These are phyloP conservation scores for Polyommatus icarus DNA, from an alignment of 2,888 invertebrate species.

Conservation along the genomic window DNA sequence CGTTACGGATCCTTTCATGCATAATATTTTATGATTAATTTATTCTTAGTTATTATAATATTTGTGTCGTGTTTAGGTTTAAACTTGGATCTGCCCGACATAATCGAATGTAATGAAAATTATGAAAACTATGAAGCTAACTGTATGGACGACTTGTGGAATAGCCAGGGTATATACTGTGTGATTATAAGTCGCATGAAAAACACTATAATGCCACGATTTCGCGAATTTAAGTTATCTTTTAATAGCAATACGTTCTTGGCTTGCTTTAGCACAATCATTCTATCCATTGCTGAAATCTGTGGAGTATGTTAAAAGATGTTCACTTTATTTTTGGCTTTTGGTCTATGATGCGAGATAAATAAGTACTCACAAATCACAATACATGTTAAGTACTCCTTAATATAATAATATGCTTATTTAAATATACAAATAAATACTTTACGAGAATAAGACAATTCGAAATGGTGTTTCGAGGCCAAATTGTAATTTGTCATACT, in stretches of 20 bases:
- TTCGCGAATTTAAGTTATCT: background rate
- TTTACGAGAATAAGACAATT: conserved; percentile 48
- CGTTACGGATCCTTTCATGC: background rate
- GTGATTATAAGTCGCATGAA: background rate
- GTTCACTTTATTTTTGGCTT: background rate
- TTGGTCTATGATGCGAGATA: too few relatives aligned
- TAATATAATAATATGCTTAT: background rate
- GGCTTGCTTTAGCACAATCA: too few relatives aligned
- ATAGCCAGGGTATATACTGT: conserved; percentile 65
- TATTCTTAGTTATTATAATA: background rate
- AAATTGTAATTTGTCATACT: conserved; percentile 13
- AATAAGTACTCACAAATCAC: too few relatives aligned
- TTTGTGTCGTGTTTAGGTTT: conserved; percentile 60
- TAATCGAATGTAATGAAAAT: conserved; percentile 75
- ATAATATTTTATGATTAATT: background rate
- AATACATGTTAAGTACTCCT: background rate
- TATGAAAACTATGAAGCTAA: conserved; percentile 74
- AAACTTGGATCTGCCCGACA: conserved; percentile 72
- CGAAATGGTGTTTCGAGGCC: conserved; percentile 30
- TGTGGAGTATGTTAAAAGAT: background rate
- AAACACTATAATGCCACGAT: background rate
- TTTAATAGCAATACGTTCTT: background rate
- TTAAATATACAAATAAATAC: background rate
- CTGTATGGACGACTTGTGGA: conserved; percentile 80
- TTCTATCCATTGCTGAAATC: background rate